Base-by-base conservation (phyloP, 2,888 invertebrate genomes). In the Ommatoiulus sabulosus region DNA sequence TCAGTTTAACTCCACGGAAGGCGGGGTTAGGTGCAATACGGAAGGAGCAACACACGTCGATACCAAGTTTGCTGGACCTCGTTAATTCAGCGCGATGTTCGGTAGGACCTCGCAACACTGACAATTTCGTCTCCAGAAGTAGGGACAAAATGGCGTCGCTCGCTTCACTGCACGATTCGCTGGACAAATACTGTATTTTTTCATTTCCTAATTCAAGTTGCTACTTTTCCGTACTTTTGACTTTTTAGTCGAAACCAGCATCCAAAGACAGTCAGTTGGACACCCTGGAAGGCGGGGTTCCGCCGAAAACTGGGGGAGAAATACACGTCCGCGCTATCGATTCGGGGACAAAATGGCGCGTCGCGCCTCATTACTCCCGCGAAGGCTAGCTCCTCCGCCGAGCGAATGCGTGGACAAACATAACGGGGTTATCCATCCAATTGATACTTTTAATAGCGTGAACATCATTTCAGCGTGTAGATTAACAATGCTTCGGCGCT, bases 391-490 rank as follows among this genome's bases (percentile, higher is more conserved):
- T 72, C 72, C 20, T 6, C 24, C 63, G 20, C 63, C n/a, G 52
- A 52, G 15, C 52, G 52, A 52, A 52, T 15, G 52, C 15, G 63
- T 72, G 72, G 72, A 72, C 72, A 72, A 72, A 72, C 24, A 72
- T 72, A 72, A 72, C 72, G 24, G 72, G 72, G 24, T 72, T 24
- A 72, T 72, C 72, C 72, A 72, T 72, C 72, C 72, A 72, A 72
- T 72, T 72, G 72, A 72, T 72, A 72, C 72, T 72, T 72, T 72
- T 72, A 72, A 72, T 72, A 72, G 72, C 72, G 72, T 72, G 72
- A 72, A 72, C 72, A 72, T 72, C 72, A 72, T 72, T 72, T 72
- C 72, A 72, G 24, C 20, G 72, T 24, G 72, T 72, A 72, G 72
- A 72, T 72, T 72, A 72, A 72, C 72, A 72, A 72, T 72, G 72